Evolutionary conservation across 2,888 invertebrate species (phyloP).

Genomic region (Melanophora roralis): DNA sequence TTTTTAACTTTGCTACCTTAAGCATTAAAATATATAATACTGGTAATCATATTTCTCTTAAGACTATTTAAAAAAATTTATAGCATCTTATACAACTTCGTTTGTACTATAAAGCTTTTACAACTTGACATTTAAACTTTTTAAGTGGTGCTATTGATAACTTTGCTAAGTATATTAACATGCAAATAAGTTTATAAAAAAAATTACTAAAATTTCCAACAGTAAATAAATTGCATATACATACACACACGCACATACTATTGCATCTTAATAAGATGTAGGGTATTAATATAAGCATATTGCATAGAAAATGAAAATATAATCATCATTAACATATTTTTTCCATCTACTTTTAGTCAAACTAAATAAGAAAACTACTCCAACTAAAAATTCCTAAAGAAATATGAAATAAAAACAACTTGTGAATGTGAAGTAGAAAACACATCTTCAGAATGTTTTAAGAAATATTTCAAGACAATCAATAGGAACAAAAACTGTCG

Average conservation of each 20-base stretch:
- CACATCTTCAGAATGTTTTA: not conserved
- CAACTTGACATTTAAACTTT: not conserved
- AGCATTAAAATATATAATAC: no score
- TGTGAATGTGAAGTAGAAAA: not conserved
- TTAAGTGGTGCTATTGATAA: not conserved
- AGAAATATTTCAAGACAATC: not conserved
- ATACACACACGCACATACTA: not conserved
- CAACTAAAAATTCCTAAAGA: not conserved
- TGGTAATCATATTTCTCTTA: no score
- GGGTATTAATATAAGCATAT: not conserved
- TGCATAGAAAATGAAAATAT: not conserved
- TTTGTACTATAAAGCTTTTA: no score
- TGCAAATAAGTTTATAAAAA: not conserved
- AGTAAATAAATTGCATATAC: not conserved
- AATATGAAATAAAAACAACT: not conserved
- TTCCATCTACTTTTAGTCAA: not conserved
- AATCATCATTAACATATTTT: not conserved
- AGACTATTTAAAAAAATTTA: no score
- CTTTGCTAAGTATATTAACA: no score
- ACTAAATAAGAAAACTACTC: slow-evolving; percentile 1
- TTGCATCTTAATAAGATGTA: not conserved
- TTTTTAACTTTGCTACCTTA: no score
- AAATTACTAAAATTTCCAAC: not conserved
- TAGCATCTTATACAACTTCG: no score
- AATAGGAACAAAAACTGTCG: not conserved